A percentile compares a stretch with the other conserved stretches of the same genome.
These are phyloP conservation scores for Podocnemis expansa DNA, from an alignment of 2,113 vertebrate species.

Conservation along the genomic window DNA sequence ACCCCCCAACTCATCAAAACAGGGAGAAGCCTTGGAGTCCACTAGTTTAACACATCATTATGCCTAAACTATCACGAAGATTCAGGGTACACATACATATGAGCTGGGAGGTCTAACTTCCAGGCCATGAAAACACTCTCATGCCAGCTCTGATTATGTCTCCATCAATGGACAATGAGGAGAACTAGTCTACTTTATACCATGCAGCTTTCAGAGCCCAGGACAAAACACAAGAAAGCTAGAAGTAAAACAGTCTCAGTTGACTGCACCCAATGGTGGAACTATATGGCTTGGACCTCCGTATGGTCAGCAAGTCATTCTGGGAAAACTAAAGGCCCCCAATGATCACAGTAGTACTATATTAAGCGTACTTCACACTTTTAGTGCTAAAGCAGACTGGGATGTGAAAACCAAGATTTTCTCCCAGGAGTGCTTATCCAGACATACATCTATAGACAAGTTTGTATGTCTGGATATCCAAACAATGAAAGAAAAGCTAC, in stretches of 20 bases:
- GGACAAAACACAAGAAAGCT: not conserved
- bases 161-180: not conserved
- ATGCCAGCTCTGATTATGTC: not conserved
- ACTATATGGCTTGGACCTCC: not conserved
- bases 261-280: not conserved
- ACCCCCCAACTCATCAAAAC: not conserved
- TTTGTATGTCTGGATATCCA: not conserved
- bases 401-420: not conserved
- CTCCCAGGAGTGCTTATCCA: not conserved
- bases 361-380: not conserved
- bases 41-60: not conserved
- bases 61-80: not conserved
- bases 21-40: not conserved
- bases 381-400: not conserved
- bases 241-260: not conserved
- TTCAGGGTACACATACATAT: not conserved
- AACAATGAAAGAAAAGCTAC: not conserved
- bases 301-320: not conserved
- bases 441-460: not conserved
- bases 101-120: not conserved
- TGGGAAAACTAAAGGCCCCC: not conserved
- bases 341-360: not conserved
- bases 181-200: not conserved
- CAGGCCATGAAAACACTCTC: not conserved
- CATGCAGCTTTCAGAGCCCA: not conserved